Conservation (phyloP, 2,797 vertebrate species). For the Kryptolebias ocellatus region DNA sequence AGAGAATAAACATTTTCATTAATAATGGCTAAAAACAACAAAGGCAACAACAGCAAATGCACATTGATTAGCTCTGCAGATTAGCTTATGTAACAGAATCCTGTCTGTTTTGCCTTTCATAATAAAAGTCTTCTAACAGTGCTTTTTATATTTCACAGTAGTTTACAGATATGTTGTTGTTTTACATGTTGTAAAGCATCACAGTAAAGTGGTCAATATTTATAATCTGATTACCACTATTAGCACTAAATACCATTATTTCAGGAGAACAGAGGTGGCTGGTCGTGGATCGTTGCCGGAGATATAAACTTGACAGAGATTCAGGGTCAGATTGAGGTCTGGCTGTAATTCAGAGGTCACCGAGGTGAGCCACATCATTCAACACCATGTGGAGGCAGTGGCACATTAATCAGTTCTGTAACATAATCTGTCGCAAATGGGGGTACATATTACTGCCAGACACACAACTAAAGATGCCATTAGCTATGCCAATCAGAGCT, state of each 20-base stretch:
- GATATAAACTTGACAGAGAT: slow-evolving; percentile 28
- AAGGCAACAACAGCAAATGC: no score
- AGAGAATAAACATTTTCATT: no score
- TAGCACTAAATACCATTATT: not conserved
- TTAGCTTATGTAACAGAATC: no score
- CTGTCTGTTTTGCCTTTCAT: no score
- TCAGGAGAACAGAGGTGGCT: slow-evolving; percentile 9
- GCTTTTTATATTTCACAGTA: no score
- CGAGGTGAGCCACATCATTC: slow-evolving; percentile 50
- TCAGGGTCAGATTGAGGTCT: slow-evolving; percentile 37
- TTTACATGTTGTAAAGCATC: no score
- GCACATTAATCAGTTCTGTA: slow-evolving; percentile 65
- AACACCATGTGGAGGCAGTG: slow-evolving; percentile 41
- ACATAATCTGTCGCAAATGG: slow-evolving; percentile 67
- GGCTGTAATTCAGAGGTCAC: slow-evolving; percentile 55
- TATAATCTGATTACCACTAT: no score
- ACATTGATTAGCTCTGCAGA: no score
- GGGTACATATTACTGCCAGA: slow-evolving; percentile 47
- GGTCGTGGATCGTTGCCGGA: slow-evolving; percentile 19
- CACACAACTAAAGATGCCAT: slow-evolving; percentile 56
- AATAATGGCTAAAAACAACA: no score
- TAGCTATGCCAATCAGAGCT: slow-evolving; percentile 67
- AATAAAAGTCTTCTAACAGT: no score
- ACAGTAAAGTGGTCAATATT: no score
- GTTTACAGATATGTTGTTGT: no score